Evolutionary conservation across 2,797 vertebrate species (phyloP), one percentile per base, ranked within the genome.

Genomic region (Vireo griseus): DNA sequence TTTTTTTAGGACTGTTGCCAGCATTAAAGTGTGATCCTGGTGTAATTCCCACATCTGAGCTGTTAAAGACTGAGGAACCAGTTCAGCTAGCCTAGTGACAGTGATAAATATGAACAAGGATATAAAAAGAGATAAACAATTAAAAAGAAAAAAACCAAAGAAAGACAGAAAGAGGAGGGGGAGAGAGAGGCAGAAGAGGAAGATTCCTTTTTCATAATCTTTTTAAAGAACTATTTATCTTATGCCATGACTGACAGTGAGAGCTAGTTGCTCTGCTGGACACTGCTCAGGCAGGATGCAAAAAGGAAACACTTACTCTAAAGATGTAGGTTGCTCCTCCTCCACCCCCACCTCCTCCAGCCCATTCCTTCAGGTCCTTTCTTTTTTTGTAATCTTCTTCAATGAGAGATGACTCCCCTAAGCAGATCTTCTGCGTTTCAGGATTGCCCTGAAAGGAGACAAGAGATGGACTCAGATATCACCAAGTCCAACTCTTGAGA

Each of bases 311-410:
- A 85, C 88, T 96, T 97, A 99, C 99, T 97, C 98, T 98, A 85
- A 98, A 99, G 92, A 99, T 96, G 50, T 98, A 99, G 7, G 99
- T 99, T 93, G 98, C 98, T 72, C 99, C 99, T 26, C 99, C 98
- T 37, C 99, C 99, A 10, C 99, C 99, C 1, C 99, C 99, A 90
- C 99, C 99, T 69, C 99, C 99, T 35, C 99, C 99, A 11, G 98
- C 98, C 98, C 98, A 98, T 82, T 98, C 97, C 8, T 96, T 78
- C 33, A 94, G 85, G 31, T 91, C 85, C 50, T 77, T 85, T 48
- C 97, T 97, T 31, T 95, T 96, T 55, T 96, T 76, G 78, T 97
- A 95, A 48, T 98, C 97, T 90, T 98, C 98, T 97, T 99, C 99
- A 31, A 99, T 98, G 71, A 98, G 97, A 40, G 98, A 98, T 11